Evolutionary conservation across 1,140 invertebrate genomes (phyloP).

Genomic region (Gryllus bimaculatus): DNA sequence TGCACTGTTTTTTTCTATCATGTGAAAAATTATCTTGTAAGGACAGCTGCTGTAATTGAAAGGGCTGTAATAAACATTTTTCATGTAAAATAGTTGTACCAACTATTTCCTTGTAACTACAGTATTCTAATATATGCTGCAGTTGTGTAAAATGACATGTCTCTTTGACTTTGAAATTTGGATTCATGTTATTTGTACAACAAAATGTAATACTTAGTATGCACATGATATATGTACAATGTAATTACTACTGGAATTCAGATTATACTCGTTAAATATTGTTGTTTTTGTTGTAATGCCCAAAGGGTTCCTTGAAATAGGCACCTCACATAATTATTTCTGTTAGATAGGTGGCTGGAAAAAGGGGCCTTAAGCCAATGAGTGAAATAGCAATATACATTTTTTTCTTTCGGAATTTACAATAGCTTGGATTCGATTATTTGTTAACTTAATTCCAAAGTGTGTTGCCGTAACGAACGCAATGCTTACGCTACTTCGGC

Average conservation of each 20-base stretch:
- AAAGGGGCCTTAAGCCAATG: no score
- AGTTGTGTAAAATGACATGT: background rate
- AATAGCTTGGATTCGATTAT: no score
- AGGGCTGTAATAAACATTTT: conserved; percentile 17
- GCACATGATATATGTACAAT: background rate
- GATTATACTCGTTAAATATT: background rate
- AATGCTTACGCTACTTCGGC: no score
- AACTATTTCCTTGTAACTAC: background rate
- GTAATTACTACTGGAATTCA: background rate
- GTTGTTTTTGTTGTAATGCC: background rate
- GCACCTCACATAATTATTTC: no score
- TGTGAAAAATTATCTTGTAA: conserved; percentile 11
- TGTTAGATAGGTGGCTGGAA: no score
- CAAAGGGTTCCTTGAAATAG: background rate
- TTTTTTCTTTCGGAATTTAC: no score
- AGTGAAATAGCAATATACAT: no score
- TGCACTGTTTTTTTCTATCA: conserved; percentile 12
- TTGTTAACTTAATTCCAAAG: no score
- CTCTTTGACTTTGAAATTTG: background rate
- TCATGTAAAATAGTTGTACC: conserved; percentile 12
- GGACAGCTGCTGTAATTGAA: conserved; percentile 9
- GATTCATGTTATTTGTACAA: background rate
- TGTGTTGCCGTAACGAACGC: no score
- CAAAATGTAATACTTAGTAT: background rate
- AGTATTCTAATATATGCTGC: background rate